A percentile compares a stretch with the other conserved stretches of the same genome.
Evolutionary conservation across 2,113 vertebrate species (phyloP).

Genomic region (Brachirus orientalis): DNA sequence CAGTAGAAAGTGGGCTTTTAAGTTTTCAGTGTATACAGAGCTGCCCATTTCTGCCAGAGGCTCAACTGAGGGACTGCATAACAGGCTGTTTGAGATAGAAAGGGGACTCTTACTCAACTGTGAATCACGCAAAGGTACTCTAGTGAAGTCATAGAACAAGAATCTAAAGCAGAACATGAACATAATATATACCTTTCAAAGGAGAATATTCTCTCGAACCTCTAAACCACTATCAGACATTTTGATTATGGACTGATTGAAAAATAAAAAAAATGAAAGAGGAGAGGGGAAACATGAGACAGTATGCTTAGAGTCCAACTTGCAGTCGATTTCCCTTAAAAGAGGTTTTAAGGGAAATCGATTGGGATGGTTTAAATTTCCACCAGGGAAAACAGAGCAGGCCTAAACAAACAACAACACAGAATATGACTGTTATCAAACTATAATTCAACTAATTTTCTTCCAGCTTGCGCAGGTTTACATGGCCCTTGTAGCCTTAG

Average conservation of each 20-base stretch:
- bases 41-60: not conserved
- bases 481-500: not conserved
- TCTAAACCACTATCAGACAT: not conserved
- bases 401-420: not conserved
- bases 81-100: not conserved
- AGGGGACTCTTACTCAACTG: not conserved
- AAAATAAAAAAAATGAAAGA: not conserved
- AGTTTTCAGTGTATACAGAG: too few species aligned
- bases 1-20: not conserved
- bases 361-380: slow-evolving; percentile 20
- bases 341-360: slow-evolving; percentile 13
- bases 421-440: not conserved
- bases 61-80: not conserved
- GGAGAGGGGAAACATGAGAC: not conserved
- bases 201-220: not conserved
- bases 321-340: too few species aligned
- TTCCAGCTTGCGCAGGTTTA: not conserved
- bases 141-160: not conserved
- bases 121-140: too few species aligned
- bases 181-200: not conserved
- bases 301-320: not conserved
- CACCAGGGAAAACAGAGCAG: slow-evolving; percentile 21
- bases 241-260: not conserved
- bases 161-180: not conserved
- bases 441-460: not conserved